Evolutionary conservation across 2,888 invertebrate species (phyloP).

Genomic region (Lottia gigantea): DNA sequence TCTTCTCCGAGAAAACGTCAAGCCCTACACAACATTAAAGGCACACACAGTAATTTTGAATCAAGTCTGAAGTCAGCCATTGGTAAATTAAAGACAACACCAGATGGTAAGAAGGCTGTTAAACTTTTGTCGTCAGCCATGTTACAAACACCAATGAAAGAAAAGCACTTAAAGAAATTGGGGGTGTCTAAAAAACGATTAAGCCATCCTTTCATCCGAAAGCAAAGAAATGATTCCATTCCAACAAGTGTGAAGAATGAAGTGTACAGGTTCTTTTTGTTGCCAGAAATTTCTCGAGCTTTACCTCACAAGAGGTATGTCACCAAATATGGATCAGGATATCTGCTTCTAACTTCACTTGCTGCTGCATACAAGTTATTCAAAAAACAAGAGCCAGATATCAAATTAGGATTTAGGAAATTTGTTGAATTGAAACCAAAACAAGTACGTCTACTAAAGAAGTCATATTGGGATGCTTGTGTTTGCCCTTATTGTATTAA

Average conservation of each 20-base stretch:
- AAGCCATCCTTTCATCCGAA: not conserved
- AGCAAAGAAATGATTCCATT: not conserved
- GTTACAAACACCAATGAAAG: too few relatives aligned
- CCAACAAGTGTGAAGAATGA: not conserved
- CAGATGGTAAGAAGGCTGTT: not conserved
- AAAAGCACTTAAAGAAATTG: too few relatives aligned
- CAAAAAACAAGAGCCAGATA: not conserved
- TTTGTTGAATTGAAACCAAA: not conserved
- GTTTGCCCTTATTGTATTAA: not conserved
- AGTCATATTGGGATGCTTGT: not conserved
- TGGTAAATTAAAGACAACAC: not conserved
- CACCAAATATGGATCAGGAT: not conserved
- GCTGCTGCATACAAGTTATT: not conserved
- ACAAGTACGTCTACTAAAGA: not conserved
- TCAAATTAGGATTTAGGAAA: not conserved
- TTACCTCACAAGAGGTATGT: slow-evolving; percentile 2
- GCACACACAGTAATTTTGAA: not conserved
- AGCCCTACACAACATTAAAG: not conserved
- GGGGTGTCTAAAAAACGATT: too few relatives aligned
- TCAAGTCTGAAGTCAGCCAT: not conserved
- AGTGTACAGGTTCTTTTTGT: not conserved
- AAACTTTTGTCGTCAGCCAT: too few relatives aligned
- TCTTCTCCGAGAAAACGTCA: slow-evolving; percentile 2
- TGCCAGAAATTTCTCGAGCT: not conserved
- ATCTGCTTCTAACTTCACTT: not conserved